Base-by-base conservation (phyloP, 2,113 vertebrate species). In the Alectura lathami region DNA sequence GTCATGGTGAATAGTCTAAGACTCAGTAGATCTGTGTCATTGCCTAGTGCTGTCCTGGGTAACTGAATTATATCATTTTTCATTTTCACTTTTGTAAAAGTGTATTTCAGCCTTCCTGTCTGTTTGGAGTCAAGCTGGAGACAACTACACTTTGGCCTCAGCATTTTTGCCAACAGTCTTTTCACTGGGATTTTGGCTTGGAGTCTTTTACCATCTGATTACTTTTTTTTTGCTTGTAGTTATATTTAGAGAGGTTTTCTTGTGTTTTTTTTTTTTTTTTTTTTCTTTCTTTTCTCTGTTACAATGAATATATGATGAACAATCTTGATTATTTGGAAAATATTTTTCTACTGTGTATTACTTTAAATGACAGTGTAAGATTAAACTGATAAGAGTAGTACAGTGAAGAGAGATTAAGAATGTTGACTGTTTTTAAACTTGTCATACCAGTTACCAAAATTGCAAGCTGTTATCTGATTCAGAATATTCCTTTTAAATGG, bases 341-440 rank as follows among this genome's bases (percentile, higher is more conserved):
- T 77, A 62, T 87, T n/a, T 88, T 92, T 59, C 72, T 62, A 94
- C 94, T 84, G 54, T 87, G 4, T 84, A 56, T 67, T 84, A 59
- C 23, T 89, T 92, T 45, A 87, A 72, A 72, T 62, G 8, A 51
- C 62, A 53, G 57, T 83, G 3, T 80, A 57, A 73, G 45, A 7
- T 60, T 54, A 85, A 78, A 89, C 26, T 86, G 32, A 3, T 78
- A 23, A 14, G 73, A 21, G 47, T 42, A 60, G 40, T 67, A 40
- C 22, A 34, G 47, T 38, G 14, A 67, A 9, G 27, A 77, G 40
- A 91, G 12, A 38, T 54, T 89, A 69, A 83, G 8, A 88, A 59
- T 29, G 10, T 79, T 88, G 26, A 16, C n/a, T 67, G 7, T 73
- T 51, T 64, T 76, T 76, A 59, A 86, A 67, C n/a, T 17, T 70